These are phyloP conservation scores for Philhelius pedissequus DNA, from an alignment of 2,888 invertebrate species.

Conservation along the genomic window DNA sequence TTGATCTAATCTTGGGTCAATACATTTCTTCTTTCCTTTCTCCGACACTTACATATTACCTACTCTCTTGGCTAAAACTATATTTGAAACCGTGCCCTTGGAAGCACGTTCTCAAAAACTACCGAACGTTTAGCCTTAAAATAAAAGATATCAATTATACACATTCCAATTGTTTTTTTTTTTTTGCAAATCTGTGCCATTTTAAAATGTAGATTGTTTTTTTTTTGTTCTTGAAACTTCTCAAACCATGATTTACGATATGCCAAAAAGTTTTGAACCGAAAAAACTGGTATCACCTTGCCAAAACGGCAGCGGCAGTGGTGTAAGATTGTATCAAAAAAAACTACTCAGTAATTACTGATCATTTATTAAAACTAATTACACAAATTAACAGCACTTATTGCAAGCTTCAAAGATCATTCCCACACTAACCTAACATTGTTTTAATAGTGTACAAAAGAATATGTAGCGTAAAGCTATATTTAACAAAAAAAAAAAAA, in stretches of 20 bases:
- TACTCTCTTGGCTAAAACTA: not conserved
- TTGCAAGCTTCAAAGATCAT: constrained; percentile 31
- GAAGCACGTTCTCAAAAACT: not conserved
- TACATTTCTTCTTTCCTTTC: not conserved
- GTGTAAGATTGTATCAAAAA: constrained; percentile 17
- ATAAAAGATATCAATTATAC: not conserved
- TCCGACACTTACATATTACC: not conserved
- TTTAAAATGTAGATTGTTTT: not conserved
- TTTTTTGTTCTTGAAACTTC: not conserved
- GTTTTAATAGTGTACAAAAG: constrained; percentile 25
- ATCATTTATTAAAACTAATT: constrained; percentile 33
- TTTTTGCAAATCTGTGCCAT: not conserved
- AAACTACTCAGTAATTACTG: constrained; percentile 35
- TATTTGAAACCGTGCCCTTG: not conserved
- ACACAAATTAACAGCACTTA: constrained; percentile 37
- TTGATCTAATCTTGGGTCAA: not conserved
- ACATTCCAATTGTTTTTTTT: not conserved
- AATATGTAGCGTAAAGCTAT: not conserved
- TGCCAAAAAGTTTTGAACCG: constrained; percentile 9
- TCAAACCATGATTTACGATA: not conserved
- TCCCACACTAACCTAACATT: constrained; percentile 44
- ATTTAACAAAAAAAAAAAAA: too few relatives aligned
- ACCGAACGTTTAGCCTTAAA: not conserved
- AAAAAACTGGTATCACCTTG: constrained; percentile 48
- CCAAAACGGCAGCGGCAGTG: not conserved